These are phyloP conservation scores for Scaptomyza hsui DNA, from an alignment of 1,140 invertebrate genomes.

Conservation along the genomic window DNA sequence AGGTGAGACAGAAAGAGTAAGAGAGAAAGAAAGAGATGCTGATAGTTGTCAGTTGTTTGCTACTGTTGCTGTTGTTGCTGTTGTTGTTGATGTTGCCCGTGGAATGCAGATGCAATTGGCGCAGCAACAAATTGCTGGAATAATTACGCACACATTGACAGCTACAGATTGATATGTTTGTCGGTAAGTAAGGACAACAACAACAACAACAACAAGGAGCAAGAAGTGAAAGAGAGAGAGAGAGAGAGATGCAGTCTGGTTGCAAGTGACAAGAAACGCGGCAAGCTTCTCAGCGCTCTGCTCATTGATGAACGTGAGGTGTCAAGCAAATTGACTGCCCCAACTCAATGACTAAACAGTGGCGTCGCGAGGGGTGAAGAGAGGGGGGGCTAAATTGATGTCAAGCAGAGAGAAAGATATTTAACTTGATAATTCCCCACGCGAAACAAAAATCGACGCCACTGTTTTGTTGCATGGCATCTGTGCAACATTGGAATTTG, in stretches of 20 bases:
- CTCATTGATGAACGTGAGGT: constrained; percentile 80
- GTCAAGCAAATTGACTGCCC: constrained; percentile 77
- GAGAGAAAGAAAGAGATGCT: not conserved
- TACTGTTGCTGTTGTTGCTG: too few species aligned
- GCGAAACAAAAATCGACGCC: constrained; percentile 9
- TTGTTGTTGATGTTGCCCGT: not conserved
- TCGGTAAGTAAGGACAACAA: constrained; percentile 45
- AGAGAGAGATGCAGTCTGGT: constrained; percentile 21
- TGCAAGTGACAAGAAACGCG: constrained; percentile 23
- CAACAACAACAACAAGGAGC: not conserved
- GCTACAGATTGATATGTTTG: constrained; percentile 74
- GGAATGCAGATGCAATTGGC: constrained; percentile 81
- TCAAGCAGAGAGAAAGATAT: not conserved
- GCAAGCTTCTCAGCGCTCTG: constrained; percentile 33
- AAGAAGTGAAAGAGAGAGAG: constrained; percentile 1
- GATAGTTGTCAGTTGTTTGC: too few species aligned
- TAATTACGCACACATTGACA: constrained; percentile 80
- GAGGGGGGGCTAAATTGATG: not conserved
- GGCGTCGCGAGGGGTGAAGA: constrained; percentile 11
- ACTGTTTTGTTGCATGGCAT: constrained; percentile 21
- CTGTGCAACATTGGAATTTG: constrained; percentile 46
- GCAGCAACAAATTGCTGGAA: constrained; percentile 82
- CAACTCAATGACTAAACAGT: constrained; percentile 34
- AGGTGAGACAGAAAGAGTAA: not conserved
- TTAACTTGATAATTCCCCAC: not conserved